A percentile compares a stretch with the other conserved stretches of the same genome.
These are phyloP conservation scores for Syrista parreyssii DNA, from an alignment of 2,888 invertebrate species.

Conservation along the genomic window DNA sequence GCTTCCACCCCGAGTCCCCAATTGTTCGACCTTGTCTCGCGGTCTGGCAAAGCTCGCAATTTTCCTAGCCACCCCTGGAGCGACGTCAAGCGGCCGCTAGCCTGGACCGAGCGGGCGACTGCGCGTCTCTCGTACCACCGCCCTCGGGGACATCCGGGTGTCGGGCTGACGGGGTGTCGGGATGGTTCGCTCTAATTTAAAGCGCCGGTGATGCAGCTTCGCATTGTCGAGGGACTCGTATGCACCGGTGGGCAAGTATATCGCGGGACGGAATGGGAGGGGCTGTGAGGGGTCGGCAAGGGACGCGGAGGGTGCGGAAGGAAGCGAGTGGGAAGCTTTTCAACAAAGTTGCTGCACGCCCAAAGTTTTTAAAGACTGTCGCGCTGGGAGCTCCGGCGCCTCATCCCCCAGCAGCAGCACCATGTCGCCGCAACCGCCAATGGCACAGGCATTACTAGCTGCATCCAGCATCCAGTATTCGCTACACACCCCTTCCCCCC, in stretches of 20 bases:
- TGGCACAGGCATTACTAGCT: no score
- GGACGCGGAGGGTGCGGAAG: constrained; percentile 18
- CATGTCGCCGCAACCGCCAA: no score
- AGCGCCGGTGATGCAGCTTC: constrained; percentile 28
- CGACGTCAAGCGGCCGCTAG: no score
- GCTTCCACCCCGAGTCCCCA: constrained; percentile 33
- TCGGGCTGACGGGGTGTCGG: not conserved
- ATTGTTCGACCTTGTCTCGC: constrained; percentile 36
- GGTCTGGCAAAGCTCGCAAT: constrained; percentile 34
- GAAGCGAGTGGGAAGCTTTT: constrained; percentile 40
- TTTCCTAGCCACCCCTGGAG: constrained; percentile 21
- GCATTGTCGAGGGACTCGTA: constrained; percentile 44
- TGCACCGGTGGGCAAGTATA: constrained; percentile 16
- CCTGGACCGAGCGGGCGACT: no score
- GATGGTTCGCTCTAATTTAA: constrained; percentile 43
- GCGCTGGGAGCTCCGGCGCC: constrained; percentile 32
- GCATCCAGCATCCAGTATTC: no score
- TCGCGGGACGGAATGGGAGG: constrained; percentile 25
- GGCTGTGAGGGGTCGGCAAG: constrained; percentile 17
- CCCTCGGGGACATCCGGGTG: no score
- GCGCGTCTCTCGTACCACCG: not conserved
- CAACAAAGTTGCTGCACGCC: constrained; percentile 44
- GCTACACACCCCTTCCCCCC: no score
- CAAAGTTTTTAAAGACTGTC: constrained; percentile 58
- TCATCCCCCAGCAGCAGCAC: no score